Evolutionary conservation across 2,888 invertebrate genomes (phyloP).

Genomic region (Sepioteuthis lessoniana): DNA sequence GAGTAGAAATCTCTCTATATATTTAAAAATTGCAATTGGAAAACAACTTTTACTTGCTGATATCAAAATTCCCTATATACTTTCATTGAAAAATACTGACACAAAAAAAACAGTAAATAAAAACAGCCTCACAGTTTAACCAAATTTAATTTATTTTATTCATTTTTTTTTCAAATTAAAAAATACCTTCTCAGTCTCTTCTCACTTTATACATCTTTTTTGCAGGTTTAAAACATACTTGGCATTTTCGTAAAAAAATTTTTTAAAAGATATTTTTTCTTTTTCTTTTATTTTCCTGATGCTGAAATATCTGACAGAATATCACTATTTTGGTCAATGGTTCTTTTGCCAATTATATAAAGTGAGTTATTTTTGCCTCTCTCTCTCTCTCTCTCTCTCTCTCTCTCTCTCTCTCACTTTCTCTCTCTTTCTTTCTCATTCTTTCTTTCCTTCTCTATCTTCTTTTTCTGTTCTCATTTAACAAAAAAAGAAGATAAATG

Average conservation of each 20-base stretch:
- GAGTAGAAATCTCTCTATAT: neutral
- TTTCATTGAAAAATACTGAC: neutral
- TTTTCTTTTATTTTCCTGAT: neutral
- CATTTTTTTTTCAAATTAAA: neutral
- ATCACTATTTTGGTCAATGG: neutral
- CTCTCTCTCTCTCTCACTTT: neutral
- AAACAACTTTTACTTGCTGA: neutral
- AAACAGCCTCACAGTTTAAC: neutral
- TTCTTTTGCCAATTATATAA: neutral
- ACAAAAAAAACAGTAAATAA: neutral
- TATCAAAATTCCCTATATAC: neutral
- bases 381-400: neutral
- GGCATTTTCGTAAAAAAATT: neutral
- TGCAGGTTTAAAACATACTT: neutral
- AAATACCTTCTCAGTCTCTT: neutral
- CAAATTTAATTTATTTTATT: neutral
- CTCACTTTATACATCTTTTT: neutral
- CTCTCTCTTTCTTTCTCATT: neutral
- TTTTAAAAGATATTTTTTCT: neutral
- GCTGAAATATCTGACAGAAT: conserved; percentile 1
- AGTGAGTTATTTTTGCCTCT: neutral
- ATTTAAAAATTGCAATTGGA: conserved; percentile 25
- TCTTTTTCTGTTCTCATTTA: too few species aligned
- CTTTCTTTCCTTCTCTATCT: too few species aligned
- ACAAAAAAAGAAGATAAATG: too few species aligned